Evolutionary conservation across 1,140 invertebrate genomes (phyloP).

Genomic region (Bombus waltoni): DNA sequence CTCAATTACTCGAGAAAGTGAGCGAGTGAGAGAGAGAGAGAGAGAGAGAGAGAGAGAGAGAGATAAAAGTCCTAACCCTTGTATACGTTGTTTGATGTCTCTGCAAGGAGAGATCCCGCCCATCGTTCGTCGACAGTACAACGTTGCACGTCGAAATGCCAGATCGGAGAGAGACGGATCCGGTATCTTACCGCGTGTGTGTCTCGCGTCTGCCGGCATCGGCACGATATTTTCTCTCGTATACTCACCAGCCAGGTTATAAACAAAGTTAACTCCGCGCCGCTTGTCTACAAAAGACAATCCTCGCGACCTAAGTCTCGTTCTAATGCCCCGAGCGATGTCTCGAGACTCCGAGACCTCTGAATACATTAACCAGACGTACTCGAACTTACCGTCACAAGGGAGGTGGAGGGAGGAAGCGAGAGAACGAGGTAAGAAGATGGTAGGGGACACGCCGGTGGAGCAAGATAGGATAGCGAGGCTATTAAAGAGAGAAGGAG

Average conservation of each 20-base stretch:
- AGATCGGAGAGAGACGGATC: conserved; percentile 23
- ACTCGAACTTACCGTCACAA: conserved; percentile 38
- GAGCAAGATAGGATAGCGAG: neutral
- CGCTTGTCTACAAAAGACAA: conserved; percentile 56
- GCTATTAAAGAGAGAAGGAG: neutral
- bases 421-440: neutral
- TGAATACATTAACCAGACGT: conserved; percentile 68
- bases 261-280: conserved; percentile 59
- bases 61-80: neutral
- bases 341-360: conserved; percentile 50
- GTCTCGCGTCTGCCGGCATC: neutral
- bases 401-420: neutral
- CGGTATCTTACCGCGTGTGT: neutral
- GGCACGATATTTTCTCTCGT: conserved; percentile 49
- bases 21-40: neutral
- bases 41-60: neutral
- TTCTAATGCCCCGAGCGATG: conserved; percentile 64
- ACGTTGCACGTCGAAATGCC: conserved; percentile 49
- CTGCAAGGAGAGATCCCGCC: neutral
- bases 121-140: neutral
- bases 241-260: conserved; percentile 27
- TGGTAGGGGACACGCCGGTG: neutral
- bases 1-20: conserved; percentile 25
- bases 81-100: conserved; percentile 12
- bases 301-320: conserved; percentile 61